Evolutionary conservation across 23 tunicate genomes (phyloP).

Genomic region (Halocynthia aurantium): DNA sequence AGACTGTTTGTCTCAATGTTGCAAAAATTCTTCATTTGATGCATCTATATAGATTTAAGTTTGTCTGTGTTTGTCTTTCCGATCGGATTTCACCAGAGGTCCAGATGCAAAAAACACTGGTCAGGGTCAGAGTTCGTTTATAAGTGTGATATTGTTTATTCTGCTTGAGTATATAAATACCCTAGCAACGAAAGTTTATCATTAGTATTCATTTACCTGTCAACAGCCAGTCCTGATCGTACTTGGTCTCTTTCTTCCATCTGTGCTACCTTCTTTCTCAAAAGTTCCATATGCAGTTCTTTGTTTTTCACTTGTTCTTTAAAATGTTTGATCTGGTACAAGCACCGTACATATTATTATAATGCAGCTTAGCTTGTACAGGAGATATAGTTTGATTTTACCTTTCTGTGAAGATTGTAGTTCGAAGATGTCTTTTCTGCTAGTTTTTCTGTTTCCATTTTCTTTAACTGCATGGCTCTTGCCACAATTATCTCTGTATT

Average conservation of each 20-base stretch:
- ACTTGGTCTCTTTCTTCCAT: constrained; percentile 64
- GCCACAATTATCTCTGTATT: constrained; percentile 83
- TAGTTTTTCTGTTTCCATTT: constrained; percentile 68
- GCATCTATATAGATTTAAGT: too few relatives aligned
- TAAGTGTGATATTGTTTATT: not conserved
- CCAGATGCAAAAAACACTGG: not conserved
- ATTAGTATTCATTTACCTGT: constrained; percentile 15
- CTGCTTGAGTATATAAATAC: not conserved
- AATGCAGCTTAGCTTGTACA: not conserved
- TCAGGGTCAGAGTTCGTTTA: not conserved
- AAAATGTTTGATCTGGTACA: constrained; percentile 45
- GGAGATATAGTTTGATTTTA: constrained; percentile 10
- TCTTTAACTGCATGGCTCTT: constrained; percentile 79
- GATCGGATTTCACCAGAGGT: not conserved
- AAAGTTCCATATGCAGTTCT: constrained; percentile 86
- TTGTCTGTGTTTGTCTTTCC: too few relatives aligned
- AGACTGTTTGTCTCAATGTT: too few relatives aligned
- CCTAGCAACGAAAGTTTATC: not conserved
- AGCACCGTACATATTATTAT: not conserved
- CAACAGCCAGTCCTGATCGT: constrained; percentile 87
- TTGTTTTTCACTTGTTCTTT: constrained; percentile 93
- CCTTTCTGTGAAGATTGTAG: constrained; percentile 62
- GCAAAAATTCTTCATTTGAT: too few relatives aligned
- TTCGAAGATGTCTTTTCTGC: constrained; percentile 89
- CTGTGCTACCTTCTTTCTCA: constrained; percentile 81